Conservation (phyloP, 2,797 vertebrate genomes). For the Ispidina picta region DNA sequence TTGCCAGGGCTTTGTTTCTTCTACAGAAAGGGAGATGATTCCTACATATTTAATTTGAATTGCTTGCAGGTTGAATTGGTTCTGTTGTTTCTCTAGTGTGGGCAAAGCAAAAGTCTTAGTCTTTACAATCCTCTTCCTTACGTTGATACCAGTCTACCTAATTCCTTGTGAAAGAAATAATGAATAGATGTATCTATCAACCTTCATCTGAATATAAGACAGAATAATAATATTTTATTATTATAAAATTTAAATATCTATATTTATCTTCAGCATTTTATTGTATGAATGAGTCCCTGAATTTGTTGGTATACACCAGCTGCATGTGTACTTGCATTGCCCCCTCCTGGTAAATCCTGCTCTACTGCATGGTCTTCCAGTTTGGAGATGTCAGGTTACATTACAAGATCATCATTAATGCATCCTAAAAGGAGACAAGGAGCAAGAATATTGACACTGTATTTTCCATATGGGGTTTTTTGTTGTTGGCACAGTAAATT, state of each 20-base stretch:
- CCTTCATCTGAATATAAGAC: neutral
- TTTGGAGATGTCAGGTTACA: neutral
- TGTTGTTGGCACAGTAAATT: neutral
- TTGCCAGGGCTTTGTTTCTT: conserved; percentile 21
- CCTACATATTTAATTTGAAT: neutral
- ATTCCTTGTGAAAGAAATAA: neutral
- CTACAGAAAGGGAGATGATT: neutral
- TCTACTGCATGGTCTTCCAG: neutral
- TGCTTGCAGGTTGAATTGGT: conserved; percentile 10
- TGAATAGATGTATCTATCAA: neutral
- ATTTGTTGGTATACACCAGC: neutral
- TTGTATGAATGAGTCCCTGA: neutral
- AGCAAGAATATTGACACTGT: neutral
- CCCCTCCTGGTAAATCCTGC: conserved; percentile 55
- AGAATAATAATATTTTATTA: neutral
- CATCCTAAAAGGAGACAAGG: neutral
- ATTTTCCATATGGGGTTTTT: neutral
- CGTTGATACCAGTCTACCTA: neutral
- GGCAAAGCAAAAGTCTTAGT: neutral
- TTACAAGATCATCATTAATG: neutral
- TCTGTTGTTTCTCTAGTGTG: neutral
- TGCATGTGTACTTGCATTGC: conserved; percentile 53
- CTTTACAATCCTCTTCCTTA: neutral
- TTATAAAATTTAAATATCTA: neutral
- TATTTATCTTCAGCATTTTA: neutral